Evolutionary conservation across 1,140 invertebrate species (phyloP).

Genomic region (Gonatopus flavifemur): DNA sequence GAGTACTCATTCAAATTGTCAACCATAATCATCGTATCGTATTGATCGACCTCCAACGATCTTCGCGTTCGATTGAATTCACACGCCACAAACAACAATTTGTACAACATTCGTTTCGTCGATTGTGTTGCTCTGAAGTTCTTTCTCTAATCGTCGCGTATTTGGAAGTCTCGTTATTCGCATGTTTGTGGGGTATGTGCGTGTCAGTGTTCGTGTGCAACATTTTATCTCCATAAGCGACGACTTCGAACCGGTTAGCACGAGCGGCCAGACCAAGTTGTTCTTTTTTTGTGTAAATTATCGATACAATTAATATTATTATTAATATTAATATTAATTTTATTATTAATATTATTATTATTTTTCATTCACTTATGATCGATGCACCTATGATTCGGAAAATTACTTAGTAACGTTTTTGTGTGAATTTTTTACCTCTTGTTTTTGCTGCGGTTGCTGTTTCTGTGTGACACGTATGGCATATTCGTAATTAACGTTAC

Average conservation of each 20-base stretch:
- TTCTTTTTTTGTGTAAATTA: conserved; percentile 6
- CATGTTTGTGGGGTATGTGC: no score
- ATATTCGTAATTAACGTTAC: conserved; percentile 57
- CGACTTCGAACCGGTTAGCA: conserved; percentile 46
- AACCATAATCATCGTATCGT: no score
- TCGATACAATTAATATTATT: neutral
- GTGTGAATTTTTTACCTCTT: conserved; percentile 40
- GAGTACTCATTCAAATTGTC: no score
- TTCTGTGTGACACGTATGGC: conserved; percentile 56
- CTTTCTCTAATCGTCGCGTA: no score
- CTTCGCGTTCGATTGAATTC: no score
- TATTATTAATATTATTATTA: neutral
- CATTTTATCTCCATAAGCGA: neutral
- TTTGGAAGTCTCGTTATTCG: no score
- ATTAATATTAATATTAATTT: neutral
- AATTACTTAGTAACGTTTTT: conserved; percentile 56
- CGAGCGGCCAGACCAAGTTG: conserved; percentile 53
- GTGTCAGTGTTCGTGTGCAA: no score
- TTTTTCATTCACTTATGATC: no score
- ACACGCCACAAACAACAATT: no score
- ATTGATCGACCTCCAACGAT: no score
- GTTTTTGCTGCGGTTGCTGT: conserved; percentile 26
- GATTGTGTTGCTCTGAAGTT: no score
- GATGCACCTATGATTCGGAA: conserved; percentile 47
- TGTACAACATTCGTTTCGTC: no score